phyloP scores from a whole-genome alignment of 2,888 invertebrate genomes.

The Digitonthophagus gazella region DNA sequence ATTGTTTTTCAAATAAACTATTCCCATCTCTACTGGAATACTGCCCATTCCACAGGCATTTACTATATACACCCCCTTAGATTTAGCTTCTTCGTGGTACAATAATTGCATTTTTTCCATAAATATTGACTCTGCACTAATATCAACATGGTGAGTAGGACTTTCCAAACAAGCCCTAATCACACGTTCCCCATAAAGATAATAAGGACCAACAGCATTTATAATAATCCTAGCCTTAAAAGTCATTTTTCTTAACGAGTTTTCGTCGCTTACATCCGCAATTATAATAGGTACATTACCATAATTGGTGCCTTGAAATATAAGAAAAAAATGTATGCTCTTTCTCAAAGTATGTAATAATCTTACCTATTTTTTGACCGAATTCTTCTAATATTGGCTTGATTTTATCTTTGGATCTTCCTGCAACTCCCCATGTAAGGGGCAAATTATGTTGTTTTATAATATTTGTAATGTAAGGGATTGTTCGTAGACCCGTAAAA shows the following conservation, averaged over 20 bases:
- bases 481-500: conserved; percentile 85
- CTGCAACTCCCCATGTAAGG: conserved; percentile 87
- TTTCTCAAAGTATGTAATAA: neutral
- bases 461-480: conserved; percentile 60
- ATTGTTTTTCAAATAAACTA: conserved; percentile 72
- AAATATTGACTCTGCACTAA: conserved; percentile 84
- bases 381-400: conserved; percentile 41
- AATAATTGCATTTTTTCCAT: conserved; percentile 61
- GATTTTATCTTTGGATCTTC: conserved; percentile 61
- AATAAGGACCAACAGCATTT: conserved; percentile 91
- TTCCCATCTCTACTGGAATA: conserved; percentile 85
- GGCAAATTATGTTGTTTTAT: conserved; percentile 51
- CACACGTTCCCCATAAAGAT: conserved; percentile 85
- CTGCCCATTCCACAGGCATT: conserved; percentile 94
- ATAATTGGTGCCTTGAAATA: conserved; percentile 59
- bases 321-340: too few species aligned
- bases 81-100: conserved; percentile 71
- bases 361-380: conserved; percentile 51
- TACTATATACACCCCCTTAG: conserved; percentile 80
- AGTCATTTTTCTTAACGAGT: conserved; percentile 80
- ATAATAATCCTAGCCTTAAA: conserved; percentile 73
- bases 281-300: conserved; percentile 66
- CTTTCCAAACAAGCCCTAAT: conserved; percentile 78
- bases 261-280: conserved; percentile 74
- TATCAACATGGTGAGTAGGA: conserved; percentile 85